These are phyloP conservation scores for Drosophila robusta DNA, from an alignment of 2,888 invertebrate genomes.

Conservation along the genomic window DNA sequence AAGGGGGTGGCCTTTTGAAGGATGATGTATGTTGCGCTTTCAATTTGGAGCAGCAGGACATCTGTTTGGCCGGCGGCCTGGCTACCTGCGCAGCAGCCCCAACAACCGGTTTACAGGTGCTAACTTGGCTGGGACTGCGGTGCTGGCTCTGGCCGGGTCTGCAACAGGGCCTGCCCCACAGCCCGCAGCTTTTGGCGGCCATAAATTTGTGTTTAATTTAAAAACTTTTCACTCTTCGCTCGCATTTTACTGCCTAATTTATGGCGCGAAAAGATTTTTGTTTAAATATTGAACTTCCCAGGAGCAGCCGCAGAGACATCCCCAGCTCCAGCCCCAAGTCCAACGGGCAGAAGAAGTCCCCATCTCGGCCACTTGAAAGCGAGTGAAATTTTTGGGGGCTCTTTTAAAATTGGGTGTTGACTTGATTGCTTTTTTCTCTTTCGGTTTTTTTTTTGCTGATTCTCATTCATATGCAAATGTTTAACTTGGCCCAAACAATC, in stretches of 20 bases:
- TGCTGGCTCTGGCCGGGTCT: neutral
- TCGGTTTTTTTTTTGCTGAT: neutral
- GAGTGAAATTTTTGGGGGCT: conserved; percentile 54
- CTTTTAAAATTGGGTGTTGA: conserved; percentile 69
- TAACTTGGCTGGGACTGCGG: conserved; percentile 54
- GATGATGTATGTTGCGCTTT: conserved; percentile 81
- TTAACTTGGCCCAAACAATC: conserved; percentile 14
- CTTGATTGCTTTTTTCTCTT: conserved; percentile 52
- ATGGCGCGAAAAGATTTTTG: conserved; percentile 66
- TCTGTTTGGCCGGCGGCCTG: conserved; percentile 72
- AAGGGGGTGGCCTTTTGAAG: conserved; percentile 39
- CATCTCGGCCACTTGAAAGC: conserved; percentile 27
- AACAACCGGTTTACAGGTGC: conserved; percentile 75
- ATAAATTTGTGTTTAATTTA: conserved; percentile 78
- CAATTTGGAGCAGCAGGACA: conserved; percentile 84
- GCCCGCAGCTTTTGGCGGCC: conserved; percentile 72
- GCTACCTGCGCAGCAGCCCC: conserved; percentile 41
- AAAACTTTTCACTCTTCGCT: conserved; percentile 73
- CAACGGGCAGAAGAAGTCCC: neutral
- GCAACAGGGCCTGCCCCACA: conserved; percentile 55
- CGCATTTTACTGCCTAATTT: conserved; percentile 65
- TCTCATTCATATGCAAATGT: conserved; percentile 51
- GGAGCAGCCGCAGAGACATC: conserved; percentile 11
- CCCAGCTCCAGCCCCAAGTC: neutral
- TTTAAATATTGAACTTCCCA: conserved; percentile 63